Base-by-base conservation (phyloP, 2,797 vertebrate species). In the Myripristis jacobus region DNA sequence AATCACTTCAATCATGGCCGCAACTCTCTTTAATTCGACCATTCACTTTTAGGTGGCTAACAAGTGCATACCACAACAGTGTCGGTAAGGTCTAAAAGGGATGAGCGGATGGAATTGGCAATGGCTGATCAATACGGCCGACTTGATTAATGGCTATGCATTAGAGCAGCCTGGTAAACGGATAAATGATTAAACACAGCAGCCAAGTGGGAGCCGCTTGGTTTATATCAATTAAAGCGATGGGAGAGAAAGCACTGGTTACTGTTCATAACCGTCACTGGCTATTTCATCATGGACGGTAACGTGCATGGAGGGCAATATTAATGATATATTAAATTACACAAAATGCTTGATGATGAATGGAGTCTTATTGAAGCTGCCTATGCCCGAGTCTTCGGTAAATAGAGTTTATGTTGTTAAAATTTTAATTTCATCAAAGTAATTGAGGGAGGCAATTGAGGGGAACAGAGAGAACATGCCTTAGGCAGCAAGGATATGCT, bases 181-280 rank as follows among this genome's bases (percentile, higher is more conserved):
- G 67, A 80, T 53, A 80, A 83, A 85, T 89, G 77, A 92, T 91
- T 91, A 86, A 90, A 88, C 65, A 65, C 71, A 72, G 72, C 51
- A 47, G 77, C 80, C 69, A 65, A 77, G 77, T 62, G 65, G 62
- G 72, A 81, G 69, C 61, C 25, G 48, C 78, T 88, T 82, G 76
- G 88, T 86, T 91, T 75, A 88, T 88, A 88, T 85, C 84, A 90
- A 89, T 90, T 90, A 90, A 82, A 82, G 68, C 46, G 72, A 76
- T 62, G 78, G 79, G 68, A 84, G 66, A 73, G 50, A 82, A 85
- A 67, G 74, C 73, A 77, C 73, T 52, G 79, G 82, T 80, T 82
- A 79, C 75, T 74, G 68, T 76, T 88, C 79, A 87, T 79, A 88
- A 80, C 66, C 27, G 62, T 80, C 53, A 2, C 67, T 50, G 54